Conservation (phyloP, 2,113 vertebrate species). For the Gadus macrocephalus region DNA sequence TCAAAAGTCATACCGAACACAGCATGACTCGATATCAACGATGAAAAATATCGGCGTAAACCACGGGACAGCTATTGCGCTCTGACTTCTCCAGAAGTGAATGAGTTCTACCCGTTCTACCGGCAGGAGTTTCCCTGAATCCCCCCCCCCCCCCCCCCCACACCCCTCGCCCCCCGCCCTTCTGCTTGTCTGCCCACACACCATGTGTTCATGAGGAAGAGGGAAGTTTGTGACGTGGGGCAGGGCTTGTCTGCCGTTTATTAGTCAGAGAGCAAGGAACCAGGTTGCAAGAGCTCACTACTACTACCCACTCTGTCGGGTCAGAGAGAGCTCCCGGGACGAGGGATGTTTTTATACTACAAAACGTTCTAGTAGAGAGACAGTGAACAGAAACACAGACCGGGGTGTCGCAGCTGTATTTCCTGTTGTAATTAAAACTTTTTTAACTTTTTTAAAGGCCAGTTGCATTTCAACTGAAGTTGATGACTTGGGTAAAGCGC, state of each 20-base stretch:
- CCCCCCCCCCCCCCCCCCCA: conserved; percentile 15
- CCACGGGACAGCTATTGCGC: too few species aligned
- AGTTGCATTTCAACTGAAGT: conserved; percentile 39
- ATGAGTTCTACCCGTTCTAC: too few species aligned
- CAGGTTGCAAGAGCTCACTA: conserved; percentile 50
- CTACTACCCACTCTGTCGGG: conserved; percentile 63
- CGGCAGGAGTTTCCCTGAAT: too few species aligned
- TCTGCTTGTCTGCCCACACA: not conserved
- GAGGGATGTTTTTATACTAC: conserved; percentile 52
- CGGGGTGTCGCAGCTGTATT: conserved; percentile 54
- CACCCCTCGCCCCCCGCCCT: conserved; percentile 3
- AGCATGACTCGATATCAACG: too few species aligned
- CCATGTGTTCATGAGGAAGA: conserved; percentile 49
- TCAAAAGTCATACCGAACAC: too few species aligned
- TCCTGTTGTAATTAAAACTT: conserved; percentile 36
- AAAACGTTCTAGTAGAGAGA: conserved; percentile 42
- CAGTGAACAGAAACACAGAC: conserved; percentile 45
- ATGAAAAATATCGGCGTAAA: too few species aligned
- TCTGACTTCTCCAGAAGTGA: too few species aligned
- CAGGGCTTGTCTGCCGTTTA: conserved; percentile 69
- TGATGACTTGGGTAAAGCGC: conserved; percentile 39
- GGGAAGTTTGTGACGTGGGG: conserved; percentile 64
- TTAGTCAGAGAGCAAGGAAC: conserved; percentile 61
- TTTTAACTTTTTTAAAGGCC: conserved; percentile 21
- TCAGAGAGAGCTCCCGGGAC: conserved; percentile 40